phyloP scores from a whole-genome alignment of 2,797 vertebrate genomes.

The Orientallactaga sibirica region DNA sequence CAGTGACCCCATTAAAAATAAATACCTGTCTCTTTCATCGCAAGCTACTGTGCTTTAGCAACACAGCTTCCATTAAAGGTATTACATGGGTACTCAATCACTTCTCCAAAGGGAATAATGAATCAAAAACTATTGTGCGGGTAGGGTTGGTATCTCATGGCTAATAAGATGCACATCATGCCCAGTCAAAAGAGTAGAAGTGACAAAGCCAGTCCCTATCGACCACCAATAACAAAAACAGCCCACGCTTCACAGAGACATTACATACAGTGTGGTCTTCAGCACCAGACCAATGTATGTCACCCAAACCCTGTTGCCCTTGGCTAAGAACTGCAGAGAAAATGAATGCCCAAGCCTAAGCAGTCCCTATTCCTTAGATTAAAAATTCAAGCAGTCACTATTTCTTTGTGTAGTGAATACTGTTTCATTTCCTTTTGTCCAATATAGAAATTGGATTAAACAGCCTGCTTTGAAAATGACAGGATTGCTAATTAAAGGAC shows the following conservation, averaged over 20 bases:
- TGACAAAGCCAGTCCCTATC: slow-evolving; percentile 91
- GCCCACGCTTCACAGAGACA: slow-evolving; percentile 49
- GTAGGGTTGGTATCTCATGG: slow-evolving; percentile 83
- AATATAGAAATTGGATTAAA: slow-evolving; percentile 64
- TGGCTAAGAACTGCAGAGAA: neutral
- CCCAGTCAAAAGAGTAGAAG: slow-evolving; percentile 87
- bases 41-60: slow-evolving; percentile 79
- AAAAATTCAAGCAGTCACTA: slow-evolving; percentile 24
- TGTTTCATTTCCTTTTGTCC: neutral
- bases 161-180: slow-evolving; percentile 86
- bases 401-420: slow-evolving; percentile 53
- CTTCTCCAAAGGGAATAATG: slow-evolving; percentile 87
- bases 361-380: neutral
- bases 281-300: neutral
- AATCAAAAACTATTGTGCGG: slow-evolving; percentile 82
- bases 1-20: slow-evolving; percentile 91
- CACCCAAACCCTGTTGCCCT: neutral
- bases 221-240: slow-evolving; percentile 84
- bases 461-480: slow-evolving; percentile 66
- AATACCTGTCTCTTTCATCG: slow-evolving; percentile 88
- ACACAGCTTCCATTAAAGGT: slow-evolving; percentile 92
- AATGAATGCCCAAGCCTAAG: neutral
- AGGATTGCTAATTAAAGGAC: slow-evolving; percentile 71
- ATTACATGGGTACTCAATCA: slow-evolving; percentile 94
- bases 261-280: neutral